These are phyloP conservation scores for Tetanocera ferruginea DNA, from an alignment of 2,888 invertebrate species.

Conservation along the genomic window DNA sequence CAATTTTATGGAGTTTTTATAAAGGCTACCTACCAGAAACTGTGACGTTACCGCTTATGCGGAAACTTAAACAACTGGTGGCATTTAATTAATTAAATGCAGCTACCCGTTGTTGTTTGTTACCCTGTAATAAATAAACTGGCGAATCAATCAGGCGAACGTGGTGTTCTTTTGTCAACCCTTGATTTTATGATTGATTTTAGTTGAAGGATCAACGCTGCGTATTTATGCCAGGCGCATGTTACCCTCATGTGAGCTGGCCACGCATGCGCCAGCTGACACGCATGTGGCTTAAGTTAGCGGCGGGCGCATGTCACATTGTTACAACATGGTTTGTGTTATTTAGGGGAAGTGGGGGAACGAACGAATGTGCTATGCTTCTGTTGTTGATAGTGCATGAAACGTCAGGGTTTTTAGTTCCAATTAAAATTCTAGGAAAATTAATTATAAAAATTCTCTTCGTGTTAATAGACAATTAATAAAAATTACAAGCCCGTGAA, in stretches of 20 bases:
- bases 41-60: background rate
- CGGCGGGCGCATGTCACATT: background rate
- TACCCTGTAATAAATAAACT: background rate
- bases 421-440: slow-evolving; percentile 61
- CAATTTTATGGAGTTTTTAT: background rate
- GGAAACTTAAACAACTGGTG: slow-evolving; percentile 25
- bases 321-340: background rate
- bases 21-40: background rate
- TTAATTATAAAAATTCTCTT: slow-evolving; percentile 51
- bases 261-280: slow-evolving; percentile 46
- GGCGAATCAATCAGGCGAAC: background rate
- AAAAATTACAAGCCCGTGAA: slow-evolving; percentile 18
- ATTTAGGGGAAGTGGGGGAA: background rate
- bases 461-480: background rate
- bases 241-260: background rate
- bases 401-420: slow-evolving; percentile 44
- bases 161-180: background rate
- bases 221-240: background rate
- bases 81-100: slow-evolving; percentile 32
- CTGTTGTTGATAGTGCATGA: background rate
- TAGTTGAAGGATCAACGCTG: background rate
- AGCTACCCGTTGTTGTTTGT: background rate
- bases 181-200: slow-evolving; percentile 42
- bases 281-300: slow-evolving; percentile 5
- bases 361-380: slow-evolving; percentile 5